Percentiles rank a stretch among this genome's conserved stretches.
Evolutionary conservation across 2,113 vertebrate genomes (phyloP).

Genomic region (Ptilonorhynchus violaceus): DNA sequence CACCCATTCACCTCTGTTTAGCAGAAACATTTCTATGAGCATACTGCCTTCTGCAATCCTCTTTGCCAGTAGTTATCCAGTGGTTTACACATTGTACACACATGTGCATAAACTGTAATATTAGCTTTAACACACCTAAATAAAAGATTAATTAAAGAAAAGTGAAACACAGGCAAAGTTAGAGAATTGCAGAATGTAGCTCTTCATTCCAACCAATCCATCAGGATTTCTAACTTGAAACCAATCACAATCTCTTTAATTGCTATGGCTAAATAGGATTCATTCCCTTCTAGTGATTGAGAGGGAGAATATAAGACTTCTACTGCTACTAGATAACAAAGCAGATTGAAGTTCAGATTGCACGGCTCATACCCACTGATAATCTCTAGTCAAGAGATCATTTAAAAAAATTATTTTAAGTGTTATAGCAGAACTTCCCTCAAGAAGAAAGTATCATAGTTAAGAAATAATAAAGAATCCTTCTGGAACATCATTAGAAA

Average conservation of each 20-base stretch:
- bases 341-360: neutral
- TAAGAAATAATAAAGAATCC: neutral
- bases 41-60: neutral
- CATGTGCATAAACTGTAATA: neutral
- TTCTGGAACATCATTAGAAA: neutral
- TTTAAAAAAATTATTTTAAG: neutral
- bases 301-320: neutral
- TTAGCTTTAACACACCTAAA: neutral
- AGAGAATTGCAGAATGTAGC: neutral
- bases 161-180: neutral
- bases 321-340: neutral
- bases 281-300: neutral
- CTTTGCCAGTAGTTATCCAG: constrained; percentile 7
- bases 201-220: neutral
- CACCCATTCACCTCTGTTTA: neutral
- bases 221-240: neutral
- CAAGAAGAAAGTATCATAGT: neutral
- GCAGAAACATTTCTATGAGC: neutral
- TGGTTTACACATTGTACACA: neutral
- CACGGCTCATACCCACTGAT: neutral
- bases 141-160: neutral
- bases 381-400: neutral
- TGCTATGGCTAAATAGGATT: neutral
- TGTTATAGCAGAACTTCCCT: neutral
- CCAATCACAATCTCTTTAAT: neutral